Evolutionary conservation across 2,113 vertebrate genomes (phyloP).

Genomic region (Elephantulus edwardii): DNA sequence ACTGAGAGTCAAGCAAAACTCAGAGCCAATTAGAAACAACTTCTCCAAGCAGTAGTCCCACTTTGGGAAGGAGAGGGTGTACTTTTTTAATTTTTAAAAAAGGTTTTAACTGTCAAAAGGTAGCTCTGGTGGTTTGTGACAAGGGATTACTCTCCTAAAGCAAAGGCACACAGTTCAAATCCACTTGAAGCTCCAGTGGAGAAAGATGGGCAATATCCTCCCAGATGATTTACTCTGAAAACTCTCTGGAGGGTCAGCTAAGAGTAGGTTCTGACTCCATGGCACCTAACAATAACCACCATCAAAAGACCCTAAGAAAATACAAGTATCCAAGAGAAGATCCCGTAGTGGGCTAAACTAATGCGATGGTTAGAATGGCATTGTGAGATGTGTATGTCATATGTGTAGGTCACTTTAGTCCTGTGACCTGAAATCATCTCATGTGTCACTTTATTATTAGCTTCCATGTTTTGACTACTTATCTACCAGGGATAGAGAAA

Average conservation of each 20-base stretch:
- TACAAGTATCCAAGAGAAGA: not conserved
- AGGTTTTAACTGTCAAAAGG: not conserved
- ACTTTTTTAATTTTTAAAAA: not conserved
- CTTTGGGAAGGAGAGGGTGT: not conserved
- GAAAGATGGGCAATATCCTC: no score
- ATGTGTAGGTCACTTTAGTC: no score
- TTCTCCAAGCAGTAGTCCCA: not conserved
- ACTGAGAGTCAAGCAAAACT: no score
- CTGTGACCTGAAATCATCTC: not conserved
- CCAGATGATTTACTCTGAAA: no score
- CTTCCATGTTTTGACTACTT: not conserved
- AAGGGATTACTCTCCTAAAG: no score
- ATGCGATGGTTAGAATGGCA: not conserved
- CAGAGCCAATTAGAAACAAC: not conserved
- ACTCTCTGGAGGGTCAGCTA: no score
- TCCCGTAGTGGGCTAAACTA: not conserved
- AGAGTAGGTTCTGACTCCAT: no score
- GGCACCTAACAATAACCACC: no score
- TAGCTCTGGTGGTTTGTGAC: no score
- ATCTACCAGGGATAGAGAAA: not conserved
- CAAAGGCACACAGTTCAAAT: no score
- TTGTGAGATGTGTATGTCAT: not conserved
- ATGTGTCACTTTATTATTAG: conserved; percentile 15
- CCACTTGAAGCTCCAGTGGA: no score
- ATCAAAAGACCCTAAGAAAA: conserved; percentile 19